Percentiles rank a stretch among this genome's conserved stretches.
Evolutionary conservation across 2,113 vertebrate genomes (phyloP).

Genomic region (Eretmochelys imbricata): DNA sequence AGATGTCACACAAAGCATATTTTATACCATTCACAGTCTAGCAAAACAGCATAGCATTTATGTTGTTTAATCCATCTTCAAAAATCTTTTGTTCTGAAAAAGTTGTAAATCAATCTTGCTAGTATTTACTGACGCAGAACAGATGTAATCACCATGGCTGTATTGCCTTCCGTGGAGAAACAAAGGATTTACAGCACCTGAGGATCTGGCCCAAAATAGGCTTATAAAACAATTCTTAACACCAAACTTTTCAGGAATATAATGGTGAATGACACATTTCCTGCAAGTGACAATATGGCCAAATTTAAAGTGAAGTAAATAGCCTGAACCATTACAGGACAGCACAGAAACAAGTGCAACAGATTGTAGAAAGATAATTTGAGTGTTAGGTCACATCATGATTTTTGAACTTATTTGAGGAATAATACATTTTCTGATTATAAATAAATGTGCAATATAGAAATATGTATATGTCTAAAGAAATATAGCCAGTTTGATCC

Average conservation of each 20-base stretch:
- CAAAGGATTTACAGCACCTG: constrained; percentile 16
- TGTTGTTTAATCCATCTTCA: constrained; percentile 72
- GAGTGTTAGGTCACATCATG: fast-evolving
- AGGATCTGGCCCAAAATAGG: constrained; percentile 29
- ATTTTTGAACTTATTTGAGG: background rate
- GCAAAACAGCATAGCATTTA: constrained; percentile 72
- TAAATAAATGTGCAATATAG: background rate
- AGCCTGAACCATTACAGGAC: background rate
- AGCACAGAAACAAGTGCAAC: background rate
- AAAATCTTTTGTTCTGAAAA: constrained; percentile 74
- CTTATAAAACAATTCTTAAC: background rate
- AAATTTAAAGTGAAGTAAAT: background rate
- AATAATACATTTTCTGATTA: background rate
- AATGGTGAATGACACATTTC: background rate
- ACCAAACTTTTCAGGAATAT: constrained; percentile 13
- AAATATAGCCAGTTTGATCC: background rate
- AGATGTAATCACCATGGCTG: constrained; percentile 48
- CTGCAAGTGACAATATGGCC: background rate
- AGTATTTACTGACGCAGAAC: constrained; percentile 62
- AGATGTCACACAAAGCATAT: constrained; percentile 69
- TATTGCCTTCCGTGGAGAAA: constrained; percentile 42
- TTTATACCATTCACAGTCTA: constrained; percentile 69
- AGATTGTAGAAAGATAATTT: background rate
- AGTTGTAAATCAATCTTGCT: constrained; percentile 70
- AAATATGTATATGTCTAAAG: background rate